A percentile compares a stretch with the other conserved stretches of the same genome.
Evolutionary conservation across 2,113 vertebrate genomes (phyloP).

Genomic region (Mormoops blainvillei): DNA sequence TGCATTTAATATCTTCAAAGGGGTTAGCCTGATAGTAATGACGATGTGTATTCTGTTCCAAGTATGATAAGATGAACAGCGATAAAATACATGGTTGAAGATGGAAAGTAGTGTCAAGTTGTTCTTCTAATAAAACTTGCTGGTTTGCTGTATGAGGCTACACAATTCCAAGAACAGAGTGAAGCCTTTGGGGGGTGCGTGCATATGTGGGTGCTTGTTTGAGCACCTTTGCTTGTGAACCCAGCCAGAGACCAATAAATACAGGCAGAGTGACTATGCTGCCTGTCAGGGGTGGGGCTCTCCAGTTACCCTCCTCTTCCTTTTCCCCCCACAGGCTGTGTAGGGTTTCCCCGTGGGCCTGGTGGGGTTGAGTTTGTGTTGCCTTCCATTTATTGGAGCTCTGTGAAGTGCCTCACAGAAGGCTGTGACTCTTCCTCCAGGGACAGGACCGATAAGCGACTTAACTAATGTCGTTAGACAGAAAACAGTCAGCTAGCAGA

Average conservation of each 20-base stretch:
- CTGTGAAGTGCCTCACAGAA: neutral
- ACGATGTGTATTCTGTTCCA: neutral
- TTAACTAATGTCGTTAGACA: conserved; percentile 7
- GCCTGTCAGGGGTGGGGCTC: neutral
- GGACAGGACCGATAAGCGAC: neutral
- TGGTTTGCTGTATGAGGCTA: neutral
- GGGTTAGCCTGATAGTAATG: neutral
- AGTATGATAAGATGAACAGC: conserved; percentile 31
- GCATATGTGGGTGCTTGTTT: neutral
- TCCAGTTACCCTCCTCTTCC: neutral
- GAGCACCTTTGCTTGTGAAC: conserved; percentile 18
- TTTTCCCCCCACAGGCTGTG: accelerated
- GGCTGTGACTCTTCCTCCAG: neutral
- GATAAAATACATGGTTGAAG: neutral
- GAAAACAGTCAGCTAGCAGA: neutral
- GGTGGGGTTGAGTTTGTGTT: neutral
- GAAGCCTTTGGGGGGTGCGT: neutral
- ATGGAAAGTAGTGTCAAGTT: neutral
- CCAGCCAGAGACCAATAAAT: neutral
- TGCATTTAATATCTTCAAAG: conserved; percentile 31
- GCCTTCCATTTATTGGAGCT: neutral
- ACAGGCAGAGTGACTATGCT: neutral
- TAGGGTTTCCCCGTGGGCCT: neutral
- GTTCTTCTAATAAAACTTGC: neutral
- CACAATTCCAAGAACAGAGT: neutral